Evolutionary conservation across 2,113 vertebrate genomes (phyloP), one percentile per base, ranked within the genome.

Genomic region (Siniperca knerii): DNA sequence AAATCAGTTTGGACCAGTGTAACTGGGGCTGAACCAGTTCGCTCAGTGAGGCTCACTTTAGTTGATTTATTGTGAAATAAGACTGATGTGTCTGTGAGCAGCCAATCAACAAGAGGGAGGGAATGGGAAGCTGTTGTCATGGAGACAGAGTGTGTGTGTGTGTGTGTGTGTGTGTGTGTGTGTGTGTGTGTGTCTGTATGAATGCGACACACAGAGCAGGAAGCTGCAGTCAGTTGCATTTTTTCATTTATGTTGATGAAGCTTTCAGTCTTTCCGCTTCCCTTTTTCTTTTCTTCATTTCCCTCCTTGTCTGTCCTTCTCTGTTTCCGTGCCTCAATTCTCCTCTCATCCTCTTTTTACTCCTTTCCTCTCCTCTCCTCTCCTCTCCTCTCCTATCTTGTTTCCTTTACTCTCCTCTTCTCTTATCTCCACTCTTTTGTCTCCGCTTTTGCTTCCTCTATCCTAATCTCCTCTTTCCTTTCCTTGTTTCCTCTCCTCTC

Each of bases 71-170:
- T 58, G 58, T 16, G 25, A 61, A 23, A 20, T 6, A 23, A 15
- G 16, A 40, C 11, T 52, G 54, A 33, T 16, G 52, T 20, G 52
- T 61, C 54, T n/a, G 13, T 42, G 35, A 37, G 37, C 50, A 77
- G 60, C 48, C 62, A 50, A 58, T 57, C 18, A 46, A 2, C 23
- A 23, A 11, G 6, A 33, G 25, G 58, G 33, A 13, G 55, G 67
- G 13, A 40, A 21, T 18, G 33, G 5, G 68, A 81, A 33, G 69
- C 48, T 33, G 79, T 81, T 74, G 60, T 66, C 69, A 81, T 81
- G 79, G 69, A 81, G 69, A 81, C 60, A 44, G 75, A 74, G 65
- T 79, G 70, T 69, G 29, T 29, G 29, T 29, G 29, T 29, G 29
- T 29, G 29, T 46, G 23, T 18, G n/a, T 71, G 48, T 60, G 55